Percentiles rank a stretch among this genome's conserved stretches.
Evolutionary conservation across 1,140 invertebrate genomes (phyloP).

Genomic region (Pseudomyrmex gracilis): DNA sequence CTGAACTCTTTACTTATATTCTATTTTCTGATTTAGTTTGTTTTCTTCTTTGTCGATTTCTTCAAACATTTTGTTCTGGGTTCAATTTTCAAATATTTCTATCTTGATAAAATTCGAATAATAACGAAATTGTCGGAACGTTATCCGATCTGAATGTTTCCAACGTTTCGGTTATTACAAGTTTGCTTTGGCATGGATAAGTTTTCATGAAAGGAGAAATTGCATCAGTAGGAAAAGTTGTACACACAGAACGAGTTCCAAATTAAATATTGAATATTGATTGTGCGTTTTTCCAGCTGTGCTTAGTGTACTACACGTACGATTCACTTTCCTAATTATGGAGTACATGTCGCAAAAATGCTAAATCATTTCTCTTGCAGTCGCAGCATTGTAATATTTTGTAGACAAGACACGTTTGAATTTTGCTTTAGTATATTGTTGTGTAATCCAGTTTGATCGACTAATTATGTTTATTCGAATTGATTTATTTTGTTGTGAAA

Average conservation of each 20-base stretch:
- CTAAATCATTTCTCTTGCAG: slow-evolving; percentile 51
- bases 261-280: slow-evolving; percentile 81
- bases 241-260: slow-evolving; percentile 52
- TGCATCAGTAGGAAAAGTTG: slow-evolving; percentile 3
- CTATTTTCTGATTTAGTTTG: too few species aligned
- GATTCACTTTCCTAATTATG: slow-evolving; percentile 76
- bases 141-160: slow-evolving; percentile 32
- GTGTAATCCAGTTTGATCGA: slow-evolving; percentile 39
- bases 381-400: slow-evolving; percentile 32
- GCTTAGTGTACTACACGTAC: slow-evolving; percentile 38
- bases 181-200: not conserved
- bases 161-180: slow-evolving; percentile 42
- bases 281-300: slow-evolving; percentile 32
- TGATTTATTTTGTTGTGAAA: too few species aligned
- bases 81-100: not conserved
- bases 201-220: slow-evolving; percentile 16
- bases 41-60: not conserved
- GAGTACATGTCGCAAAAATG: slow-evolving; percentile 32
- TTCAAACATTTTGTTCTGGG: not conserved
- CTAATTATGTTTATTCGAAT: slow-evolving; percentile 12
- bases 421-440: slow-evolving; percentile 31
- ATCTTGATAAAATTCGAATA: slow-evolving; percentile 15
- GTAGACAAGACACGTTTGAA: slow-evolving; percentile 24
- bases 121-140: slow-evolving; percentile 3
- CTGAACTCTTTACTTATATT: too few species aligned